Evolutionary conservation across 2,113 vertebrate genomes (phyloP), one percentile per base, ranked within the genome.

Genomic region (Callaeas wilsoni): DNA sequence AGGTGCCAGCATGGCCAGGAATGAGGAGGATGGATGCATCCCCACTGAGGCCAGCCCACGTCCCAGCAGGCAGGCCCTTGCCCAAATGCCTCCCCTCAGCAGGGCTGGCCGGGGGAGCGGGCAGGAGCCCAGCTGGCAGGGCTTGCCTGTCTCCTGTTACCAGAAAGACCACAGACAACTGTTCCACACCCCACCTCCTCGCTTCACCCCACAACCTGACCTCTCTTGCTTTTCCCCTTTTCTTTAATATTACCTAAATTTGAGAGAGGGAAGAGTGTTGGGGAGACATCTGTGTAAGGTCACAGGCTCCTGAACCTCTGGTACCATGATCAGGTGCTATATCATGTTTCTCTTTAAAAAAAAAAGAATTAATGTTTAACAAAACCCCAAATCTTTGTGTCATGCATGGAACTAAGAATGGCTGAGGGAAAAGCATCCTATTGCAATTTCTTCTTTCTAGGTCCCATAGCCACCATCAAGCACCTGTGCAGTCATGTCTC

Each of bases 121-220:
- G 39, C 63, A 84, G 74, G 25, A 84, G 63, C 33, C 53, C 35
- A 17, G 22, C 32, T 37, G 77, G 20, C 50, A 84, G 46, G 46
- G 22, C 25, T 67, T 67, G 29, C n/a, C 32, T 70, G 15, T 20
- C 37, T 62, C 41, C 50, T 57, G 7, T 44, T n/a, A n/a, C n/a
- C n/a, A n/a, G n/a, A n/a, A n/a, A n/a, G n/a, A n/a, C n/a, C n/a
- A n/a, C n/a, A n/a, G n/a, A 29, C 15, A 76, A 2, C 10, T 5
- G 0, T 18, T 56, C 62, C 70, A 63, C 63, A 39, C 0, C 9
- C 3, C 0, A 0, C 29, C 84, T 53, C 42, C 30, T 44, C 0
- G 0, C 29, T 55, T 89, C 56, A 39, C 12, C 47, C 56, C 56
- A 7, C 33, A 55, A 3, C 21, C 52, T 49, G 55, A 46, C 27